Percentiles rank a stretch among this genome's conserved stretches.
phyloP scores from a whole-genome alignment of 2,888 invertebrate species.

The Drosophila trichaetosa region DNA sequence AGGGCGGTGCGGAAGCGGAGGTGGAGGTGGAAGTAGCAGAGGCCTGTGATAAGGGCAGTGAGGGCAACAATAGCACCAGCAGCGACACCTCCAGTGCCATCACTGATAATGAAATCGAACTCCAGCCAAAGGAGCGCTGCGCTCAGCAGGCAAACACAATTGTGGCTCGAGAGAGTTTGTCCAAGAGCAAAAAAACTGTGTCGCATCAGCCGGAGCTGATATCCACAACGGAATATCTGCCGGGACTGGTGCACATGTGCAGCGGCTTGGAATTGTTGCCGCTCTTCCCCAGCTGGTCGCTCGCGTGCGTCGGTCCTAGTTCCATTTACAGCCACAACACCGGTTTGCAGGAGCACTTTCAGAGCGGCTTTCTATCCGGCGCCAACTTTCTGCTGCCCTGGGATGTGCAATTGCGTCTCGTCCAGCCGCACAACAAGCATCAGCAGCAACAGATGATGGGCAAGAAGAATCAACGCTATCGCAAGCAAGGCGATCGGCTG shows the following conservation, averaged over 20 bases:
- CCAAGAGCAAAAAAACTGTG: slow-evolving; percentile 78
- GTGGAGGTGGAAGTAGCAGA: slow-evolving; percentile 11
- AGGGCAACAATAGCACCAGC: slow-evolving; percentile 34
- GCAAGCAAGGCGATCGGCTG: slow-evolving; percentile 85
- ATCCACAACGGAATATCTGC: slow-evolving; percentile 95
- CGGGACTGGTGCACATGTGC: slow-evolving; percentile 94
- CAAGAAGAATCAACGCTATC: slow-evolving; percentile 80
- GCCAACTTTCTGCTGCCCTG: slow-evolving; percentile 97
- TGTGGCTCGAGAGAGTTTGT: neutral
- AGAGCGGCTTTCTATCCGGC: slow-evolving; percentile 95
- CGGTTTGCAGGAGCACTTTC: slow-evolving; percentile 92
- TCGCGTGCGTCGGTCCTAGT: slow-evolving; percentile 95
- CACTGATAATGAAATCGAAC: slow-evolving; percentile 79
- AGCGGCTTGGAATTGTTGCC: slow-evolving; percentile 92
- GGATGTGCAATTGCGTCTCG: slow-evolving; percentile 90
- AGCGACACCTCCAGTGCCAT: slow-evolving; percentile 47
- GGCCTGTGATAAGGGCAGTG: slow-evolving; percentile 33
- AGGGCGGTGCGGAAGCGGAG: slow-evolving; percentile 6
- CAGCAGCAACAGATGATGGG: slow-evolving; percentile 42
- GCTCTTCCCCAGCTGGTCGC: slow-evolving; percentile 95
- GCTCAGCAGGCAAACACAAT: neutral
- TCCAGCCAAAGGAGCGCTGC: slow-evolving; percentile 71
- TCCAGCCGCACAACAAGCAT: slow-evolving; percentile 69
- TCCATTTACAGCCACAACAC: slow-evolving; percentile 95
- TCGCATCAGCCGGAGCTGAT: slow-evolving; percentile 87